phyloP scores from a whole-genome alignment of 2,797 vertebrate species.

The Zenarchopterus dispar region DNA sequence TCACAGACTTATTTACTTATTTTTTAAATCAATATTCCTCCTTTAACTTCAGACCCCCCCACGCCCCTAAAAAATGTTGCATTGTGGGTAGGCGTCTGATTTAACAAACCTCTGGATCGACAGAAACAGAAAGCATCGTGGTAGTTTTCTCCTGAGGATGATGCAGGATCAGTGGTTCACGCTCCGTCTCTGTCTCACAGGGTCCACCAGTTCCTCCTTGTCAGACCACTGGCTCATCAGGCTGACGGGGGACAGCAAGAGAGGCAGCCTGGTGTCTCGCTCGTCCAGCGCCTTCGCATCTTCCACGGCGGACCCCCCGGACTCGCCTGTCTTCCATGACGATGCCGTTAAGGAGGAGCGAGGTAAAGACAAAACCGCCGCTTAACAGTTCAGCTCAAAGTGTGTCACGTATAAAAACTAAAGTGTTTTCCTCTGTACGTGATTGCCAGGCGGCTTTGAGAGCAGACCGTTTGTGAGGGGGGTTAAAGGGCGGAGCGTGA shows the following conservation, averaged over 20 bases:
- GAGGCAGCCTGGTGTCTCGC: constrained; percentile 78
- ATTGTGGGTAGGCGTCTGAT: too few species aligned
- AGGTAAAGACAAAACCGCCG: constrained; percentile 74
- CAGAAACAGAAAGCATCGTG: too few species aligned
- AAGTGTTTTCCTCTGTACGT: constrained; percentile 23
- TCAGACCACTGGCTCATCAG: constrained; percentile 91
- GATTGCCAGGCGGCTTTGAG: constrained; percentile 81
- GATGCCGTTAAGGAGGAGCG: constrained; percentile 68
- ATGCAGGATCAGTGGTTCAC: not conserved
- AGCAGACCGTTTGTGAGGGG: constrained; percentile 79
- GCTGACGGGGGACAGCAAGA: constrained; percentile 78
- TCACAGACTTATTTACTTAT: too few species aligned
- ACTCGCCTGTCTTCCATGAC: constrained; percentile 76
- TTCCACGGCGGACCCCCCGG: constrained; percentile 72
- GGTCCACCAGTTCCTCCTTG: constrained; percentile 86
- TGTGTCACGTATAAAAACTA: constrained; percentile 4
- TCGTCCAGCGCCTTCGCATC: constrained; percentile 76
- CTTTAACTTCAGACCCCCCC: too few species aligned
- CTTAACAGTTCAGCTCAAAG: not conserved
- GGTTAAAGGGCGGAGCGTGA: constrained; percentile 85
- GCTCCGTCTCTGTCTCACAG: constrained; percentile 62
- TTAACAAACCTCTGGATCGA: too few species aligned
- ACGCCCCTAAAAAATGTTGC: too few species aligned
- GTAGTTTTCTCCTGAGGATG: too few species aligned
- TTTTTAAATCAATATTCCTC: too few species aligned